Conservation (phyloP, 2,113 vertebrate species). For the Pampusana beccarii region DNA sequence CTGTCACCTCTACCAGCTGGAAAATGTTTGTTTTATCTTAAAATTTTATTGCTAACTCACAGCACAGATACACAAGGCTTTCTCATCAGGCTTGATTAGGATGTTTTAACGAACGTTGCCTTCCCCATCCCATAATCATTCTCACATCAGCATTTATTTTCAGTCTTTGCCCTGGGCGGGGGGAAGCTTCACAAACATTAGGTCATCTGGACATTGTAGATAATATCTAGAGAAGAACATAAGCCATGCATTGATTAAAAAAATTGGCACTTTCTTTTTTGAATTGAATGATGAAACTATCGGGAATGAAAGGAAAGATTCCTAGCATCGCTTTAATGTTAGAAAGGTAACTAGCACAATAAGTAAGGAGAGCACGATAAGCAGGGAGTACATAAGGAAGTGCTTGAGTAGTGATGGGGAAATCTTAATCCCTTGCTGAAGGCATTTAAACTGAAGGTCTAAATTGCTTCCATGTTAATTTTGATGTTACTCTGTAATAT, state of each 20-base stretch:
- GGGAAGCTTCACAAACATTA: neutral
- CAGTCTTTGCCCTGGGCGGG: neutral
- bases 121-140: neutral
- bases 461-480: slow-evolving; percentile 48
- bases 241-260: neutral
- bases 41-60: neutral
- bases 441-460: slow-evolving; percentile 5
- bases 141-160: neutral
- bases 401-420: neutral
- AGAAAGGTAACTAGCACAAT: slow-evolving; percentile 7
- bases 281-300: neutral
- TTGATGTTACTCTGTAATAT: slow-evolving; percentile 38
- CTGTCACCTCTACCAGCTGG: neutral
- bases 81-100: slow-evolving; percentile 1
- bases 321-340: neutral
- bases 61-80: neutral
- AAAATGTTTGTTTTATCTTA: neutral
- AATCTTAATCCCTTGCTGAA: slow-evolving; percentile 35
- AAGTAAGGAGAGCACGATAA: neutral
- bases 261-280: neutral
- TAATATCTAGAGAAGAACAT: neutral
- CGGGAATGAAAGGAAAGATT: neutral
- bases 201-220: neutral
- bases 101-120: neutral
- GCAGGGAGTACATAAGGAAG: neutral